phyloP scores from a whole-genome alignment of 2,113 vertebrate genomes.

The Cacatua alba region DNA sequence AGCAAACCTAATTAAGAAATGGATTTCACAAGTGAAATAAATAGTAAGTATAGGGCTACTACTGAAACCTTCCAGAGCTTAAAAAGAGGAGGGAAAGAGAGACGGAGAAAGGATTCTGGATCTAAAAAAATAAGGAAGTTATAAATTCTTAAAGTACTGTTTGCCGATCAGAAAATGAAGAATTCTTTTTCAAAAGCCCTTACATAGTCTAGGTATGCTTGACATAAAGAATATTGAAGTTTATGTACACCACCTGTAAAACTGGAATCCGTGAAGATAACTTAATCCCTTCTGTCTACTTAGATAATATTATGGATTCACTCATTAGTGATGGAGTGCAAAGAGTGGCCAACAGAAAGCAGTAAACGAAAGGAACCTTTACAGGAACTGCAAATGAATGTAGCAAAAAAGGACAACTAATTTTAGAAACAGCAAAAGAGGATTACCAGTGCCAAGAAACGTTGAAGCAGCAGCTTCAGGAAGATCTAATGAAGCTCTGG shows the following conservation, averaged over 20 bases:
- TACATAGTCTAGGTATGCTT: background rate
- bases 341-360: background rate
- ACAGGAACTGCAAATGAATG: background rate
- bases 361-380: background rate
- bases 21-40: background rate
- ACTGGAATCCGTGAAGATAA: background rate
- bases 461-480: background rate
- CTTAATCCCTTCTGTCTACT: background rate
- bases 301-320: background rate
- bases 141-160: background rate
- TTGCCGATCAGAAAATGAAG: background rate
- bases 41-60: background rate
- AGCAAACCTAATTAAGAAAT: background rate
- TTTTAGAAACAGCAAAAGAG: slow-evolving; percentile 13
- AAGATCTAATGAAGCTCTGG: background rate
- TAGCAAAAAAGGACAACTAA: background rate
- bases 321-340: background rate
- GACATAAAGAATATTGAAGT: background rate
- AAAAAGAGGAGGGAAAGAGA: background rate
- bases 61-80: background rate
- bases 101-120: background rate
- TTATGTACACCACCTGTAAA: background rate
- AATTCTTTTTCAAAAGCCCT: background rate
- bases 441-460: background rate
- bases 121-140: background rate